Evolutionary conservation across 2,797 vertebrate species (phyloP).

Genomic region (Bucorvus abyssinicus): DNA sequence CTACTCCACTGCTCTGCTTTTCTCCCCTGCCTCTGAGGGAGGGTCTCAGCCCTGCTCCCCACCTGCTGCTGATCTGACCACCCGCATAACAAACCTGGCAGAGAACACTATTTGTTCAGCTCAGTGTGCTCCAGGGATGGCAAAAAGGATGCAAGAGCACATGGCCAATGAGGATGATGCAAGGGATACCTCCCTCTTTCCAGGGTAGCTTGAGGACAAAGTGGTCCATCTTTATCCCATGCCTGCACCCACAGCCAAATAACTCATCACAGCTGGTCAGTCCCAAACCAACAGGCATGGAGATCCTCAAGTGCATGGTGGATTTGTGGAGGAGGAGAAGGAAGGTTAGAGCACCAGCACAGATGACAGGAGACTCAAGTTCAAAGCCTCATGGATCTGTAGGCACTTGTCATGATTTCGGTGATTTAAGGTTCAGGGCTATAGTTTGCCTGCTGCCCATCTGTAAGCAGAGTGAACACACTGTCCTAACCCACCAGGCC

Average conservation of each 20-base stretch:
- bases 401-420: background rate
- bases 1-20: background rate
- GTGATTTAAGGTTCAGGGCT: background rate
- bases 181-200: background rate
- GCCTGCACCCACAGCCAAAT: background rate
- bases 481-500: background rate
- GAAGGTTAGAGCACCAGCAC: background rate
- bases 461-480: background rate
- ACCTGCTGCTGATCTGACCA: background rate
- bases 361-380: background rate
- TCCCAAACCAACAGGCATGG: background rate
- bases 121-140: background rate
- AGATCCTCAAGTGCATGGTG: rapidly evolving
- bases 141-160: background rate
- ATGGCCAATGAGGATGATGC: background rate
- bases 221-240: background rate
- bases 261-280: background rate
- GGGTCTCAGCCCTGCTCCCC: background rate
- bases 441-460: background rate
- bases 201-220: background rate
- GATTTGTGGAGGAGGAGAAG: background rate
- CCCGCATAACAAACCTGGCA: background rate
- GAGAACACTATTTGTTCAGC: background rate
- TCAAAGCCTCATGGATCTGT: background rate
- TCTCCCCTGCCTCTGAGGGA: background rate